Conservation (phyloP, 2,888 invertebrate genomes). For the Drosophila aldrichi region DNA sequence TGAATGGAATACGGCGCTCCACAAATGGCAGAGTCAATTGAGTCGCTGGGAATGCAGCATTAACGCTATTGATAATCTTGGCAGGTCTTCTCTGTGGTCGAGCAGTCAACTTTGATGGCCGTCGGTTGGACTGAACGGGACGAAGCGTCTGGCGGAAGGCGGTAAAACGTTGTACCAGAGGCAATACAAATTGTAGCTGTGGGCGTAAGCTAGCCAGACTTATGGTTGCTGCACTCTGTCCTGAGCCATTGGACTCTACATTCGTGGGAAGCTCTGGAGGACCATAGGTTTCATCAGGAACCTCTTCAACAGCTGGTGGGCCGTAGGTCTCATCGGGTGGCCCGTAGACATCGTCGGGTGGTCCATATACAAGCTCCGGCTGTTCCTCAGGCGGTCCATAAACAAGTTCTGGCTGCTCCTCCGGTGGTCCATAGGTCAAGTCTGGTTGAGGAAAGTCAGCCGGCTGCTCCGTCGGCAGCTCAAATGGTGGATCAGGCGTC, state of each 20-base stretch:
- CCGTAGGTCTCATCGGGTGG: constrained; percentile 55
- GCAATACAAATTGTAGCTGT: constrained; percentile 68
- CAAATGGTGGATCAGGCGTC: constrained; percentile 78
- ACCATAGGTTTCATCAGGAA: constrained; percentile 47
- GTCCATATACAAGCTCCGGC: constrained; percentile 72
- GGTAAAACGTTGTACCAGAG: constrained; percentile 67
- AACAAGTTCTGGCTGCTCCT: constrained; percentile 61
- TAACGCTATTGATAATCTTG: constrained; percentile 47
- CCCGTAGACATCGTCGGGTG: constrained; percentile 62
- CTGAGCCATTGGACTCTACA: constrained; percentile 20
- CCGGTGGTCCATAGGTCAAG: constrained; percentile 72
- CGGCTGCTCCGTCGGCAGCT: constrained; percentile 73
- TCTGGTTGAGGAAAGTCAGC: constrained; percentile 64
- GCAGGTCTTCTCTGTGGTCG: constrained; percentile 53
- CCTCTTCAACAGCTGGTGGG: constrained; percentile 42
- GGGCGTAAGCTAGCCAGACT: constrained; percentile 62
- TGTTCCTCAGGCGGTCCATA: constrained; percentile 75
- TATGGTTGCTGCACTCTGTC: constrained; percentile 69
- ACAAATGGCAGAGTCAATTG: constrained; percentile 62
- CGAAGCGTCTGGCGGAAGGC: constrained; percentile 69
- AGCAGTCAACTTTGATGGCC: constrained; percentile 56
- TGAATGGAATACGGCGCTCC: constrained; percentile 63
- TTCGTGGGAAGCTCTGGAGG: constrained; percentile 48
- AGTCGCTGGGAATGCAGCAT: constrained; percentile 49
- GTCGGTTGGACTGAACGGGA: constrained; percentile 47